phyloP scores from a whole-genome alignment of 2,113 vertebrate species.

The Archilochus colubris region DNA sequence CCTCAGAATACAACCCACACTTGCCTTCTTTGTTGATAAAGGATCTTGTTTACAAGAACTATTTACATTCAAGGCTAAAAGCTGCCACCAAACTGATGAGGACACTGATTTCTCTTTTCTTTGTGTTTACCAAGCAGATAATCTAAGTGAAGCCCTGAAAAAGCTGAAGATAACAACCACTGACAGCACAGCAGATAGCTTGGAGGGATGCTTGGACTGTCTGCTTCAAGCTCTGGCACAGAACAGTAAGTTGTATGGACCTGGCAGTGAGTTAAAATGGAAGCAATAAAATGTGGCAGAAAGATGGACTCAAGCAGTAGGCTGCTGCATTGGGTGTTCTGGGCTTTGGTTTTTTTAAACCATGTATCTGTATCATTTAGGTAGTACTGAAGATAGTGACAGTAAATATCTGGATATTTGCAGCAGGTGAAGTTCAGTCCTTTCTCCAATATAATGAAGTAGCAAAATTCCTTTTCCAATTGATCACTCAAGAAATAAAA shows the following conservation, averaged over 20 bases:
- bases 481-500: neutral
- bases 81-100: neutral
- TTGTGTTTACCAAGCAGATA: constrained; percentile 80
- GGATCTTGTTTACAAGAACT: neutral
- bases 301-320: neutral
- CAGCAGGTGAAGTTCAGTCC: neutral
- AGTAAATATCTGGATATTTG: neutral
- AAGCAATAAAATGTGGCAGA: neutral
- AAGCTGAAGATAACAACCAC: constrained; percentile 91
- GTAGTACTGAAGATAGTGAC: neutral
- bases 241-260: constrained; percentile 87
- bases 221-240: constrained; percentile 92
- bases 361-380: neutral
- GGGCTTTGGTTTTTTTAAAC: neutral
- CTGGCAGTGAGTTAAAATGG: constrained; percentile 6
- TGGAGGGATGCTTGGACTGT: constrained; percentile 94
- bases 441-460: neutral
- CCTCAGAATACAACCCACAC: neutral
- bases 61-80: neutral
- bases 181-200: constrained; percentile 84
- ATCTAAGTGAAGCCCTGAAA: constrained; percentile 92
- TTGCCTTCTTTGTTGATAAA: neutral
- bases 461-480: neutral
- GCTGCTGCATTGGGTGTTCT: neutral
- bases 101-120: constrained; percentile 40